Evolutionary conservation across 1,140 invertebrate species (phyloP).

Genomic region (Nebria ingens): DNA sequence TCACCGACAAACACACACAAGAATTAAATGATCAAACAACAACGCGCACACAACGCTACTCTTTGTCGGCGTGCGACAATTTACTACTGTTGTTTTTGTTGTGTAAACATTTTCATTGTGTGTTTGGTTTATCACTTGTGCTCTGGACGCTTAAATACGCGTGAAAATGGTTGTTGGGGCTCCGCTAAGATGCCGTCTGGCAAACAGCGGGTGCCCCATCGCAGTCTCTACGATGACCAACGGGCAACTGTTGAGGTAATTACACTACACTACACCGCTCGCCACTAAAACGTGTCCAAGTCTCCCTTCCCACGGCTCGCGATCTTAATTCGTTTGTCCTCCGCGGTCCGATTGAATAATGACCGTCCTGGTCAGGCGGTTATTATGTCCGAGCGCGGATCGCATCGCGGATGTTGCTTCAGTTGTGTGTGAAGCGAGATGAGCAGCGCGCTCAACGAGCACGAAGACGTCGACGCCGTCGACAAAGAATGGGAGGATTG

Average conservation of each 20-base stretch:
- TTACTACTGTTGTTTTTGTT: slow-evolving; percentile 25
- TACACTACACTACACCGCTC: too few relatives aligned
- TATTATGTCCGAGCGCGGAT: background rate
- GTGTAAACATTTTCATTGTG: slow-evolving; percentile 15
- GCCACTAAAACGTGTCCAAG: background rate
- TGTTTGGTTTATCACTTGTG: too few relatives aligned
- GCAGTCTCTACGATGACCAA: background rate
- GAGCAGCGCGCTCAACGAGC: too few relatives aligned
- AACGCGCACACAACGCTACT: background rate
- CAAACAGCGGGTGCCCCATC: background rate
- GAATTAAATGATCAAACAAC: slow-evolving; percentile 13
- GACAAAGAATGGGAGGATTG: slow-evolving; percentile 49
- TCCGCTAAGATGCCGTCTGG: background rate
- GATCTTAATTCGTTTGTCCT: background rate
- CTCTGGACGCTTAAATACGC: too few relatives aligned
- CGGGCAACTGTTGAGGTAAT: background rate
- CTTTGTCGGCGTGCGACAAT: background rate
- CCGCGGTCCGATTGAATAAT: background rate
- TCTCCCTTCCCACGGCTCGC: background rate
- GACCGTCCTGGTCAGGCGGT: background rate
- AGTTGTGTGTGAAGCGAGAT: too few relatives aligned
- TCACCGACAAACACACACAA: background rate
- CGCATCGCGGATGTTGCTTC: too few relatives aligned
- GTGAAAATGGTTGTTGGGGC: too few relatives aligned
- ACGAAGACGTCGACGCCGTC: slow-evolving; percentile 39